phyloP scores from a whole-genome alignment of 2,888 invertebrate genomes.

The Neoascia interrupta region DNA sequence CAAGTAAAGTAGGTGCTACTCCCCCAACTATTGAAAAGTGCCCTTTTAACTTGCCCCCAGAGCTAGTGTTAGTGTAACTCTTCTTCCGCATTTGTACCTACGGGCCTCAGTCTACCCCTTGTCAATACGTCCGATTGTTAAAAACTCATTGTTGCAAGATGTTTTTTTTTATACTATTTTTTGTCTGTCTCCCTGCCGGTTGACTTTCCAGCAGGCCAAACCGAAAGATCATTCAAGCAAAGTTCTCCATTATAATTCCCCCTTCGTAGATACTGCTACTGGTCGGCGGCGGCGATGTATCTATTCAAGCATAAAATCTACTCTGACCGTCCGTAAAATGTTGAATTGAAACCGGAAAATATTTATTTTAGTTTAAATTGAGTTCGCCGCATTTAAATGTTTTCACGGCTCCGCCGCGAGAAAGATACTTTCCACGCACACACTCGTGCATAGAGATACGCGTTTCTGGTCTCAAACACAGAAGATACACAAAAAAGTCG shows the following conservation, averaged over 20 bases:
- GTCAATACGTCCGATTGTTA: constrained; percentile 58
- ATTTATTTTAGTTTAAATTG: constrained; percentile 60
- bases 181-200: constrained; percentile 17
- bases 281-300: constrained; percentile 18
- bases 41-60: too few species aligned
- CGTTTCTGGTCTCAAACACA: too few species aligned
- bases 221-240: constrained; percentile 20
- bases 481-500: too few species aligned
- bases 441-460: too few species aligned
- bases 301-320: constrained; percentile 57
- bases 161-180: constrained; percentile 28
- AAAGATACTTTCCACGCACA: constrained; percentile 23
- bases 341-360: constrained; percentile 68
- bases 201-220: constrained; percentile 42
- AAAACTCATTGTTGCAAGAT: constrained; percentile 25
- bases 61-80: constrained; percentile 15
- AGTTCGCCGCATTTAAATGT: constrained; percentile 42
- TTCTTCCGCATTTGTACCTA: constrained; percentile 57
- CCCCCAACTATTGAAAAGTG: constrained; percentile 11
- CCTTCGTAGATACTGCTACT: background rate
- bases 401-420: constrained; percentile 39
- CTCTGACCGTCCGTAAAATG: constrained; percentile 40
- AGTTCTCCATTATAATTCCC: constrained; percentile 12
- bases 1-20: constrained; percentile 14
- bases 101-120: background rate